Conservation (phyloP, 2,888 invertebrate genomes). For the Urechis unicinctus region DNA sequence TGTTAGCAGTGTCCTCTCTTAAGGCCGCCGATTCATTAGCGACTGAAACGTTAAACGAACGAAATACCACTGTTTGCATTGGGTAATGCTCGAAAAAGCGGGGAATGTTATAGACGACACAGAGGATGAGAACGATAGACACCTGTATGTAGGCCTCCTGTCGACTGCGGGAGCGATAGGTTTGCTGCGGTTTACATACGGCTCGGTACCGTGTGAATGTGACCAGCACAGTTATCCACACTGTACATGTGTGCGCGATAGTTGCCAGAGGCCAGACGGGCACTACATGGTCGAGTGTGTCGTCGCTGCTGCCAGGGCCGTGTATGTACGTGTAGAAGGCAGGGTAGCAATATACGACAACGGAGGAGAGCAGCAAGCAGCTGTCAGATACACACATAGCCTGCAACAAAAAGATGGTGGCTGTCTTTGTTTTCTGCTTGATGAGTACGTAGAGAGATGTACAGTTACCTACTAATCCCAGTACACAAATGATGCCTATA, state of each 20-base stretch:
- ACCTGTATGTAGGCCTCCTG: conserved; percentile 12
- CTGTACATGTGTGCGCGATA: conserved; percentile 20
- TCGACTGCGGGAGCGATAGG: conserved; percentile 3
- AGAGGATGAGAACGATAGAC: conserved; percentile 11
- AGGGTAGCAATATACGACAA: conserved; percentile 12
- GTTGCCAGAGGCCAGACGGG: conserved; percentile 21
- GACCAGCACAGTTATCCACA: conserved; percentile 22
- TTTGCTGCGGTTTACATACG: conserved; percentile 14
- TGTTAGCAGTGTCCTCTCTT: not conserved
- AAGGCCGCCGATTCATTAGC: no score
- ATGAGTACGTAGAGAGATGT: conserved; percentile 1
- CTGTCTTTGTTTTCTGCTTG: conserved; percentile 15
- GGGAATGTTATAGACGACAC: conserved; percentile 21
- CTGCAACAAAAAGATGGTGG: conserved; percentile 16
- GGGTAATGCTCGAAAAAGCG: conserved; percentile 22
- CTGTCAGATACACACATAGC: conserved; percentile 9
- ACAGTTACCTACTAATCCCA: not conserved
- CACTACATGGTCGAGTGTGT: not conserved
- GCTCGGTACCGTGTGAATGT: conserved; percentile 19
- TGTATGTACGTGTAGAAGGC: not conserved
- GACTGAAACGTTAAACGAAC: no score
- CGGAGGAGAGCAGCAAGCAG: conserved; percentile 6
- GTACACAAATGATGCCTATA: not conserved
- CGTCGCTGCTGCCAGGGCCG: not conserved
- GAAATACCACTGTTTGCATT: no score